A percentile compares a stretch with the other conserved stretches of the same genome.
These are phyloP conservation scores for Drosophila jambulina DNA, from an alignment of 1,140 invertebrate genomes.

Conservation along the genomic window DNA sequence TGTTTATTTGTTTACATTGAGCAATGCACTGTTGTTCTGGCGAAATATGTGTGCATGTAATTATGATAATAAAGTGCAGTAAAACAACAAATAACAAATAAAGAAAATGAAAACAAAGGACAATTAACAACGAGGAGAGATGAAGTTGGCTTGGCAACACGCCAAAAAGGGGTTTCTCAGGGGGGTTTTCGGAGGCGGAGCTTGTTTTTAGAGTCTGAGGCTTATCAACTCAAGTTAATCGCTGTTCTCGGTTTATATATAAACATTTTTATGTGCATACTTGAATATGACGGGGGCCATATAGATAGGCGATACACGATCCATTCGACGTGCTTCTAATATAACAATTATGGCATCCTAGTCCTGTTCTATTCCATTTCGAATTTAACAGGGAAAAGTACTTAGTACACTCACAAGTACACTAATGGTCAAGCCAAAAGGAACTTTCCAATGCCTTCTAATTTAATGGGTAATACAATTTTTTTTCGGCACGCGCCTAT, in stretches of 20 bases:
- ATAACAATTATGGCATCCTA: slow-evolving; percentile 9
- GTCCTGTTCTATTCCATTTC: slow-evolving; percentile 9
- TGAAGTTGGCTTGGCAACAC: slow-evolving; percentile 18
- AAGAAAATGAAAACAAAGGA: slow-evolving; percentile 30
- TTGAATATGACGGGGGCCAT: slow-evolving; percentile 27
- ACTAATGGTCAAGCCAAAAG: neutral
- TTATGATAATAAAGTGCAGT: slow-evolving; percentile 50
- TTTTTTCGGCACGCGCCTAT: too few species aligned
- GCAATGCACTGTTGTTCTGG: slow-evolving; percentile 13
- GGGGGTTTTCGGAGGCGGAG: slow-evolving; percentile 3
- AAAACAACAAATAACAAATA: slow-evolving; percentile 23
- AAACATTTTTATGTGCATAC: slow-evolving; percentile 15
- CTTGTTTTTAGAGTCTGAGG: slow-evolving; percentile 12
- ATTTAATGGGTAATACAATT: neutral
- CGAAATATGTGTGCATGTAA: slow-evolving; percentile 27
- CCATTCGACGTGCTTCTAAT: slow-evolving; percentile 8
- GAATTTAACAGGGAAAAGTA: slow-evolving; percentile 21
- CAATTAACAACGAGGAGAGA: slow-evolving; percentile 1
- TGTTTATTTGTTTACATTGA: slow-evolving; percentile 43
- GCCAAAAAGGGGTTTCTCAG: slow-evolving; percentile 4
- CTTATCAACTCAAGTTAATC: slow-evolving; percentile 44
- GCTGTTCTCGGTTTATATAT: slow-evolving; percentile 10
- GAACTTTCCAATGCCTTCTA: neutral
- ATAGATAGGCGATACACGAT: slow-evolving; percentile 46
- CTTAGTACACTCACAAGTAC: slow-evolving; percentile 16